Evolutionary conservation across 2,888 invertebrate genomes (phyloP), one percentile per base, ranked within the genome.

Genomic region (Drosophila multiciliata): DNA sequence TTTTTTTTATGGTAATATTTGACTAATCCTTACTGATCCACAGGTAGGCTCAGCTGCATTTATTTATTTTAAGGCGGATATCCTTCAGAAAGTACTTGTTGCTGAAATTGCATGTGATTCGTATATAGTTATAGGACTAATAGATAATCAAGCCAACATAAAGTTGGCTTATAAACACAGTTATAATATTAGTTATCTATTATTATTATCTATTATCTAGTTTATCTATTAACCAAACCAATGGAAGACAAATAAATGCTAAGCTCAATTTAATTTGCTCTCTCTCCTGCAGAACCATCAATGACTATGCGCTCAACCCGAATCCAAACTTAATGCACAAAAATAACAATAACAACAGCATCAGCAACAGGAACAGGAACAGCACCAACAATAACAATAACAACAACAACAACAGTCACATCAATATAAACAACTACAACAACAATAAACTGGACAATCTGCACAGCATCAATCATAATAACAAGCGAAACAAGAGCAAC

Each of bases 301-400:
- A 91, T 73, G 92, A 92, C 62, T 91, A 90, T 78, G 83, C 85
- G 64, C 90, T 88, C 55, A 90, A 83, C 73, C 78, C 91, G 71
- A 91, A 89, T 88, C 82, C 77, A 20, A 78, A 75, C 60, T 57
- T 83, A 53, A 87, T 67, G 49, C 73, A 71, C 73, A 72, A 35
- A 60, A 79, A 57, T 29, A 75, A 71, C 73, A 72, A 35, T 58
- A 79, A 57, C 32, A 75, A 57, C n/a, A 73, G 38, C 20, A 73
- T 65, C n/a, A 75, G 38, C 64, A 74, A 32, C 57, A 74, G 33
- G 57, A 73, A 26, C 57, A 59, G 23, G 54, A 54, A 36, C 40
- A 73, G 32, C 38, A 59, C 17, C 52, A 61, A 17, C 29, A 73
- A 50, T 9, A 59, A 17, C 55, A 73, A 65, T 49, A 61, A 17